A percentile compares a stretch with the other conserved stretches of the same genome.
Evolutionary conservation across 2,797 vertebrate species (phyloP).

Genomic region (Sebastes taczanowskii): DNA sequence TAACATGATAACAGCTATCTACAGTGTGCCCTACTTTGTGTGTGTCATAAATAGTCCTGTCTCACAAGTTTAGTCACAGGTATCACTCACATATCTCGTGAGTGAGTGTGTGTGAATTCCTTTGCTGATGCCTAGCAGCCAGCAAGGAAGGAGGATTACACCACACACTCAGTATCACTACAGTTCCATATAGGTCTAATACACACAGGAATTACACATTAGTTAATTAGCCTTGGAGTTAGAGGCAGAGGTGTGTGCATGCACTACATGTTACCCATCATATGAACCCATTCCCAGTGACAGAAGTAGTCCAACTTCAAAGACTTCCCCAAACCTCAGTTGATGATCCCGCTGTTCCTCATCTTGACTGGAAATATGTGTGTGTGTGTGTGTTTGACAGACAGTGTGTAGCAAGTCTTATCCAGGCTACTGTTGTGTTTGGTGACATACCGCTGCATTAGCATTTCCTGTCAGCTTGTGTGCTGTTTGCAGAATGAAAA

Average conservation of each 20-base stretch:
- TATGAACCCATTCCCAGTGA: constrained; percentile 11
- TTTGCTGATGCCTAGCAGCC: not conserved
- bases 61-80: constrained; percentile 39
- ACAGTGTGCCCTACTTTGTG: constrained; percentile 48
- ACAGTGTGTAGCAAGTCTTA: not conserved
- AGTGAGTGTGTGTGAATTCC: not conserved
- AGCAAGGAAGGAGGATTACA: constrained; percentile 9
- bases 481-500: constrained; percentile 6
- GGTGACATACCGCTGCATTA: constrained; percentile 35
- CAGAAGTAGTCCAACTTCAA: constrained; percentile 29
- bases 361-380: not conserved
- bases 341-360: not conserved
- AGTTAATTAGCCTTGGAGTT: constrained; percentile 8
- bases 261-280: not conserved
- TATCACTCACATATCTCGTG: constrained; percentile 16
- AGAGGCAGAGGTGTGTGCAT: not conserved
- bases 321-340: not conserved
- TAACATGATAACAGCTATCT: constrained; percentile 34
- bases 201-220: constrained; percentile 6
- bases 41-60: constrained; percentile 46
- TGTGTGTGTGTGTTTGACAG: not conserved
- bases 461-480: constrained; percentile 8
- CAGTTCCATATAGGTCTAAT: not conserved
- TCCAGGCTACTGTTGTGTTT: constrained; percentile 8
- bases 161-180: not conserved